These are phyloP conservation scores for Harpalus rufipes DNA, from an alignment of 2,888 invertebrate genomes.

Conservation along the genomic window DNA sequence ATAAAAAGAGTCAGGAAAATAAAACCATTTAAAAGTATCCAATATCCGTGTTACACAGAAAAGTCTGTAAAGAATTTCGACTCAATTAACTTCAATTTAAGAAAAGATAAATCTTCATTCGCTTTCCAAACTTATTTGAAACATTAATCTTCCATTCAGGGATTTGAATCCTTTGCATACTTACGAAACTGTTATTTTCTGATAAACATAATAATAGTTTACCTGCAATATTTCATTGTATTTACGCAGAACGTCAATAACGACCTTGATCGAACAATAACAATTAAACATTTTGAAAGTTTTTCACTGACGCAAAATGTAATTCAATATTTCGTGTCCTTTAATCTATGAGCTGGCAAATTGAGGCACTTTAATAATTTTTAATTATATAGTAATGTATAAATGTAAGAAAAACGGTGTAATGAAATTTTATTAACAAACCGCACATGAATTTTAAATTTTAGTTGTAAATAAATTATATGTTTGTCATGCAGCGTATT, in stretches of 20 bases:
- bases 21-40: too few species aligned
- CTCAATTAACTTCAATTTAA: background rate
- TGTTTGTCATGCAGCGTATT: too few species aligned
- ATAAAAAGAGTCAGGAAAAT: too few species aligned
- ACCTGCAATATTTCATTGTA: background rate
- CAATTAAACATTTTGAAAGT: constrained; percentile 33
- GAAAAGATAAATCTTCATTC: background rate
- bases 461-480: background rate
- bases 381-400: constrained; percentile 6
- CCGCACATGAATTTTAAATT: background rate
- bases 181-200: background rate
- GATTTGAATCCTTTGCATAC: background rate
- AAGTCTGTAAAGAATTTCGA: too few species aligned
- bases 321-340: constrained; percentile 9
- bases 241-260: constrained; percentile 11
- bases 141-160: background rate
- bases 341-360: constrained; percentile 5
- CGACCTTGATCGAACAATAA: constrained; percentile 39
- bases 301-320: constrained; percentile 6
- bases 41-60: too few species aligned
- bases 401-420: background rate
- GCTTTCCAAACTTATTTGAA: constrained; percentile 4
- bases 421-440: background rate
- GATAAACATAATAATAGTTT: background rate
- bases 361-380: constrained; percentile 5